phyloP scores from a whole-genome alignment of 1,140 invertebrate genomes.

The Zaprionus ghesquierei region DNA sequence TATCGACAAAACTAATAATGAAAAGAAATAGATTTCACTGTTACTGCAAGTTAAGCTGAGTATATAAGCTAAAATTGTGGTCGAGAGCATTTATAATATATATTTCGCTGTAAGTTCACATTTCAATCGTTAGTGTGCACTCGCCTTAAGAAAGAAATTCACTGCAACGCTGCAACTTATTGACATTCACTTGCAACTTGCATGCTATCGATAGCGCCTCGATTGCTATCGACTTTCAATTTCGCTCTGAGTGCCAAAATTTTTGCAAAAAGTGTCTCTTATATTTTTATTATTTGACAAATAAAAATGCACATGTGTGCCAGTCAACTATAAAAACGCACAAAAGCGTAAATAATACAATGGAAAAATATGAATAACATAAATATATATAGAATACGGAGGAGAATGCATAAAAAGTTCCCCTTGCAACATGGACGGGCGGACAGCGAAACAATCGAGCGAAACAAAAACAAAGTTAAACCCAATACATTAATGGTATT shows the following conservation, averaged over 20 bases:
- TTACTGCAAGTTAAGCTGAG: too few relatives aligned
- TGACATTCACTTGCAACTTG: background rate
- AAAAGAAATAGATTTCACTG: too few relatives aligned
- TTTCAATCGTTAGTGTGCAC: too few relatives aligned
- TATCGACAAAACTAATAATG: too few relatives aligned
- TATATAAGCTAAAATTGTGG: too few relatives aligned
- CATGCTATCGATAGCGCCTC: background rate
- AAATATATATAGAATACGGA: constrained; percentile 48
- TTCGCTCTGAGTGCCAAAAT: background rate
- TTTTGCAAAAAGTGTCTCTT: background rate
- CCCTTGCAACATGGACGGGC: constrained; percentile 16
- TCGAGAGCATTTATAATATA: too few relatives aligned
- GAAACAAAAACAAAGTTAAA: constrained; percentile 79
- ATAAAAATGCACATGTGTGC: constrained; percentile 23
- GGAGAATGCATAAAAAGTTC: constrained; percentile 53
- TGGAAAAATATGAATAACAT: constrained; percentile 60
- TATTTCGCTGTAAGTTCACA: too few relatives aligned
- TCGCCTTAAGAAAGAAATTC: too few relatives aligned
- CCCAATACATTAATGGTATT: constrained; percentile 82
- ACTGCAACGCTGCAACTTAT: background rate
- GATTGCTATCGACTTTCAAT: background rate
- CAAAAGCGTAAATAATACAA: constrained; percentile 64
- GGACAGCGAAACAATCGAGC: constrained; percentile 53
- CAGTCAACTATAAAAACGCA: constrained; percentile 65
- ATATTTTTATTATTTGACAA: background rate